phyloP scores from a whole-genome alignment of 2,113 vertebrate genomes.

The Ahaetulla prasina region DNA sequence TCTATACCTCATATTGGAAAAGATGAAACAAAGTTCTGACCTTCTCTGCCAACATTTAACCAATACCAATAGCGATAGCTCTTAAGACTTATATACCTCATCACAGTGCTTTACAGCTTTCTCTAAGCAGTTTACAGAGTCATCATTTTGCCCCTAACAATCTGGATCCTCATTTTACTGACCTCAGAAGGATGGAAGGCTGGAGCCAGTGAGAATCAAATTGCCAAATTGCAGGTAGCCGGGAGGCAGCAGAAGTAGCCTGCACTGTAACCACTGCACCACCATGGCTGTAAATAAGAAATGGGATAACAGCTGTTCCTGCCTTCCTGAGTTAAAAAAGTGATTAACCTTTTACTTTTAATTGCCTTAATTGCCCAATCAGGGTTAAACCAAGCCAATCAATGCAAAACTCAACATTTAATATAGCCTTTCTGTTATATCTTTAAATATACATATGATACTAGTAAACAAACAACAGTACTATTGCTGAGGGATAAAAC shows the following conservation, averaged over 20 bases:
- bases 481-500: neutral
- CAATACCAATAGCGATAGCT: neutral
- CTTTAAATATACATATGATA: neutral
- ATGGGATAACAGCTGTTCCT: neutral
- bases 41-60: neutral
- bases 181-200: no score
- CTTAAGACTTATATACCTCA: no score
- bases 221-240: no score
- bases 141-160: no score
- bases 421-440: neutral
- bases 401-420: conserved; percentile 22
- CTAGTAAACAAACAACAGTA: conserved; percentile 13
- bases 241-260: no score
- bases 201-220: no score
- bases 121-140: no score
- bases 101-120: no score
- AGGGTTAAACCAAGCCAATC: conserved; percentile 16
- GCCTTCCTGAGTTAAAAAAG: neutral
- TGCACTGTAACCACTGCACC: no score
- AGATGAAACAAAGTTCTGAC: neutral
- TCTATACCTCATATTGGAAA: neutral
- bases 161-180: no score
- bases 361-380: conserved; percentile 18
- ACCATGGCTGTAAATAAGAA: neutral
- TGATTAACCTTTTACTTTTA: conserved; percentile 11